Conservation (phyloP, 1,140 invertebrate genomes). For the Wasmannia auropunctata region DNA sequence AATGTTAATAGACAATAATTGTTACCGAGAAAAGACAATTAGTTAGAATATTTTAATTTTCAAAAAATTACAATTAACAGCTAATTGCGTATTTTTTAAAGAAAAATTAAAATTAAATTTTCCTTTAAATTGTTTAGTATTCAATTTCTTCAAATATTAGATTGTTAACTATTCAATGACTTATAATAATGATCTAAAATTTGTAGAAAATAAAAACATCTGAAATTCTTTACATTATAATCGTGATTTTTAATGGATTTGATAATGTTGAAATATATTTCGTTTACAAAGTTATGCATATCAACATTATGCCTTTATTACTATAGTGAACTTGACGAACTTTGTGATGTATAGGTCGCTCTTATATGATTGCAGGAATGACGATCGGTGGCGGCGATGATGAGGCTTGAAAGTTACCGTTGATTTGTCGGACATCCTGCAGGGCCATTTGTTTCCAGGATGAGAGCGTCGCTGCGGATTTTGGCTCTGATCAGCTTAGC, state of each 20-base stretch:
- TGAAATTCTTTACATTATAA: neutral
- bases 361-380: slow-evolving; percentile 66
- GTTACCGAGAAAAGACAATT: neutral
- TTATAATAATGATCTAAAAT: neutral
- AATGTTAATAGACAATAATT: neutral
- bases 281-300: neutral
- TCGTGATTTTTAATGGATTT: neutral
- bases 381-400: slow-evolving; percentile 71
- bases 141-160: neutral
- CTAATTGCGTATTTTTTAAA: neutral
- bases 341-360: neutral
- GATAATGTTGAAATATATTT: neutral
- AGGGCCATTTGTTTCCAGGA: slow-evolving; percentile 76
- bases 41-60: neutral
- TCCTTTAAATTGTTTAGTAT: neutral
- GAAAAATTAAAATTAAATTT: neutral
- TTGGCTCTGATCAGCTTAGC: slow-evolving; percentile 76
- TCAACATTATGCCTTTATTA: neutral
- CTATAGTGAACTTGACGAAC: neutral
- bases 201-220: neutral
- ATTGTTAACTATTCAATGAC: neutral
- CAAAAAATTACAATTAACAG: neutral
- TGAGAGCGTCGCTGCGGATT: slow-evolving; percentile 75
- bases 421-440: slow-evolving; percentile 71
- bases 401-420: slow-evolving; percentile 72